Conservation (phyloP, 2,113 vertebrate genomes). For the Arenaria interpres region DNA sequence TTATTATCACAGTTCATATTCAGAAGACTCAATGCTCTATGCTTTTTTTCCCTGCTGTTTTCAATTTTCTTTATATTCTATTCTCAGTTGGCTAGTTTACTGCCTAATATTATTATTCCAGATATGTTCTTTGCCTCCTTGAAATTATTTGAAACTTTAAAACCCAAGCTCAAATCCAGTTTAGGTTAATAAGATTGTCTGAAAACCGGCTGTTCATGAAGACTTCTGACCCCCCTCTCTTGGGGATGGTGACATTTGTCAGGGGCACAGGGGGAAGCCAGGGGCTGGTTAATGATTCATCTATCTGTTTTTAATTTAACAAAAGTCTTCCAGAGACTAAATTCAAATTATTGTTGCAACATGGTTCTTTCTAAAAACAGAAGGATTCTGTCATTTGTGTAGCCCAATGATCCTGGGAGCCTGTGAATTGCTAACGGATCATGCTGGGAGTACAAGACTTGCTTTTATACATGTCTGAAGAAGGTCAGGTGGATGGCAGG, state of each 20-base stretch:
- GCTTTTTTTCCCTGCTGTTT: background rate
- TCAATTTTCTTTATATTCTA: background rate
- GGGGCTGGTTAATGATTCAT: background rate
- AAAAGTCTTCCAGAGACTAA: background rate
- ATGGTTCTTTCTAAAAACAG: background rate
- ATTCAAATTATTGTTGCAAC: background rate
- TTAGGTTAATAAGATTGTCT: background rate
- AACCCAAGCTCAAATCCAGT: background rate
- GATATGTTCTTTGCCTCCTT: background rate
- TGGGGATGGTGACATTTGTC: background rate
- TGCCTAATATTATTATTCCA: background rate
- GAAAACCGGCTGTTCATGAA: background rate
- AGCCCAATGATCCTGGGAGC: background rate
- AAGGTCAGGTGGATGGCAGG: background rate
- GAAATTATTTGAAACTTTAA: conserved; percentile 16
- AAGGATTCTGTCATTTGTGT: background rate
- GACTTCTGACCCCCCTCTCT: background rate
- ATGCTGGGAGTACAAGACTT: background rate
- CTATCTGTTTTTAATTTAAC: background rate
- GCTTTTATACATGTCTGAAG: background rate
- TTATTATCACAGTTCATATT: background rate
- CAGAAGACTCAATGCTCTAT: background rate
- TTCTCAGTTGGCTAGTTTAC: conserved; percentile 8
- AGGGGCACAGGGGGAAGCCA: background rate
- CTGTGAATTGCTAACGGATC: background rate